A percentile compares a stretch with the other conserved stretches of the same genome.
These are phyloP conservation scores for Synchiropus splendidus DNA, from an alignment of 2,113 vertebrate genomes.

Conservation along the genomic window DNA sequence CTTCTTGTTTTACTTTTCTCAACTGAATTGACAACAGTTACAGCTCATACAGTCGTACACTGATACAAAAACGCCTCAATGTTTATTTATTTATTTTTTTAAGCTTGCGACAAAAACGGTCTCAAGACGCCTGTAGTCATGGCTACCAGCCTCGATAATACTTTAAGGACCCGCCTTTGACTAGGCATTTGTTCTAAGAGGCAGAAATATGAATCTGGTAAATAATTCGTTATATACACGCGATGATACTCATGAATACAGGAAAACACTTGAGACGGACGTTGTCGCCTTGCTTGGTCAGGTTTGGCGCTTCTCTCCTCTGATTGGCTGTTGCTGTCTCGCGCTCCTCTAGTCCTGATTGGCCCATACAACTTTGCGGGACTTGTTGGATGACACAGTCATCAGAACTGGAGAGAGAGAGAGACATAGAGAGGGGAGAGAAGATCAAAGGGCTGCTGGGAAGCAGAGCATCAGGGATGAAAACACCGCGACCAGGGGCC, in stretches of 20 bases:
- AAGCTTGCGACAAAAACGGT: constrained; percentile 7
- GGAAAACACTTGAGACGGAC: constrained; percentile 22
- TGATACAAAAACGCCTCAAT: too few relatives aligned
- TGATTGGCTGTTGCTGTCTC: constrained; percentile 39
- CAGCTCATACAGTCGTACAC: too few relatives aligned
- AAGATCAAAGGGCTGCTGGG: too few relatives aligned
- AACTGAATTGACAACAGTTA: too few relatives aligned
- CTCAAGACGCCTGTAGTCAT: constrained; percentile 35
- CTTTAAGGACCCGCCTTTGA: constrained; percentile 63
- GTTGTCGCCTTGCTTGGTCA: constrained; percentile 33
- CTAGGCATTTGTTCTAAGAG: constrained; percentile 57
- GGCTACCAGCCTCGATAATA: constrained; percentile 45
- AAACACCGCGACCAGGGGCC: too few relatives aligned
- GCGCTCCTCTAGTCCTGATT: constrained; percentile 21
- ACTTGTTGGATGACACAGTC: constrained; percentile 12
- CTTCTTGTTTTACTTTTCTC: too few relatives aligned
- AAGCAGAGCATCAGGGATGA: too few relatives aligned
- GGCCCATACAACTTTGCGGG: constrained; percentile 19
- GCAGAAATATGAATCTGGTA: constrained; percentile 55
- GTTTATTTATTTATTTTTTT: too few relatives aligned
- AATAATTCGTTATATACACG: constrained; percentile 60
- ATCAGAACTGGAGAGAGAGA: constrained; percentile 53
- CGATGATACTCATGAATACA: constrained; percentile 51
- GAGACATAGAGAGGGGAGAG: neutral
- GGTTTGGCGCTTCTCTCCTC: constrained; percentile 25